These are phyloP conservation scores for Diplolepis rosae DNA, from an alignment of 2,888 invertebrate genomes.

Conservation along the genomic window DNA sequence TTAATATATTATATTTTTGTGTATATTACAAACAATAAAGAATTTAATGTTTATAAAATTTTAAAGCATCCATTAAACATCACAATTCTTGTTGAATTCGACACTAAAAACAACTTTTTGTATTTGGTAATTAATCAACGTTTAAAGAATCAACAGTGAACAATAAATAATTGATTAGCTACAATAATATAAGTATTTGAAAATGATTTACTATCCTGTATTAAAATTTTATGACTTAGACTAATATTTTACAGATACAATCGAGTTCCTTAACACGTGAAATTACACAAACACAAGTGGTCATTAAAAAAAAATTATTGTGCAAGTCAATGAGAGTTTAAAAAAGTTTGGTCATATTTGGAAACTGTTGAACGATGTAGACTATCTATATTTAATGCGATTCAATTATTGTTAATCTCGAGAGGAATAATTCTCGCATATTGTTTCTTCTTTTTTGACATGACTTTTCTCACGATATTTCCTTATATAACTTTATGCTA, in stretches of 20 bases:
- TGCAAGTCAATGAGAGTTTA: conserved; percentile 18
- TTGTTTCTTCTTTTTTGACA: conserved; percentile 15
- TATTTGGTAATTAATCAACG: background rate
- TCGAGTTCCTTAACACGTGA: conserved; percentile 27
- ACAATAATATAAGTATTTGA: too few relatives aligned
- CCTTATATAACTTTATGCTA: conserved; percentile 10
- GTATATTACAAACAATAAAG: background rate
- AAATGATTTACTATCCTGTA: too few relatives aligned
- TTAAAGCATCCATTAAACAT: background rate
- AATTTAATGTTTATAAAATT: background rate
- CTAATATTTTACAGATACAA: background rate
- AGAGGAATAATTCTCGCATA: conserved; percentile 8
- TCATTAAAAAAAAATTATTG: background rate
- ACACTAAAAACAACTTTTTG: too few relatives aligned
- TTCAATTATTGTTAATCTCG: conserved; percentile 7
- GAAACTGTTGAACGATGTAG: conserved; percentile 12
- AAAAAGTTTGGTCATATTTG: conserved; percentile 26
- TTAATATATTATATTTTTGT: conserved; percentile 32
- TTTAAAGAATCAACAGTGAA: background rate
- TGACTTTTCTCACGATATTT: conserved; percentile 9
- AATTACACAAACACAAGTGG: background rate
- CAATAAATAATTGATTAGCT: background rate
- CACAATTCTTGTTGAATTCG: too few relatives aligned
- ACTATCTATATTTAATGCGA: conserved; percentile 8
- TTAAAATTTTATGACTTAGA: background rate